phyloP scores from a whole-genome alignment of 2,113 vertebrate genomes.

The Dipodomys spectabilis region DNA sequence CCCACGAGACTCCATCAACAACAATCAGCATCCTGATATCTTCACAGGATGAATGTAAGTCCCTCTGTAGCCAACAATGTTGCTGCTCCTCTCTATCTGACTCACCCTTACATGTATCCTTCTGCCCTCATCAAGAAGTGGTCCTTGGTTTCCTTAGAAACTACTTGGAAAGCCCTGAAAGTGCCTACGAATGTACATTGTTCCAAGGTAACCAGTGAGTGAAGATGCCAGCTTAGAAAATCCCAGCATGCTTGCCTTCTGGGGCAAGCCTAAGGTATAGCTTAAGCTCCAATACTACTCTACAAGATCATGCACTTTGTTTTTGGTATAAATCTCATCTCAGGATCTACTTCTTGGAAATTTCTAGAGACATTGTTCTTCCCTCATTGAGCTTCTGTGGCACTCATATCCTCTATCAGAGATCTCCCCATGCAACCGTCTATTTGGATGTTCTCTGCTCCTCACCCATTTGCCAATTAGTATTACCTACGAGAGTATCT shows the following conservation, averaged over 20 bases:
- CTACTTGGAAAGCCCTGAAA: background rate
- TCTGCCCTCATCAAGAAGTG: background rate
- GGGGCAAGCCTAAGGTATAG: background rate
- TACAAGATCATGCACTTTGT: background rate
- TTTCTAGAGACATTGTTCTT: background rate
- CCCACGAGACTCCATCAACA: too few species aligned
- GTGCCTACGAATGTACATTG: background rate
- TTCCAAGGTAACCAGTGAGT: background rate
- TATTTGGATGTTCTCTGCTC: background rate
- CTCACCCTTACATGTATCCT: background rate
- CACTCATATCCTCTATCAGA: background rate
- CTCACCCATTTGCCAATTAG: background rate
- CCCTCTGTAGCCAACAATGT: background rate
- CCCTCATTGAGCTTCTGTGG: background rate
- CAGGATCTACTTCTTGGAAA: background rate
- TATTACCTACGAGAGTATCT: background rate
- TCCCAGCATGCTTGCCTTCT: background rate
- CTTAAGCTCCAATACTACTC: background rate
- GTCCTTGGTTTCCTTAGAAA: background rate
- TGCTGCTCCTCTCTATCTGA: background rate
- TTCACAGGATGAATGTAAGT: background rate
- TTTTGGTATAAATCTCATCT: background rate
- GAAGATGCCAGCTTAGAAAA: background rate
- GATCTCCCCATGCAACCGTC: background rate
- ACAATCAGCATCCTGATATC: background rate